These are phyloP conservation scores for Ctenochaetus hawaiiensis DNA, from an alignment of 2,797 vertebrate genomes.

Conservation along the genomic window DNA sequence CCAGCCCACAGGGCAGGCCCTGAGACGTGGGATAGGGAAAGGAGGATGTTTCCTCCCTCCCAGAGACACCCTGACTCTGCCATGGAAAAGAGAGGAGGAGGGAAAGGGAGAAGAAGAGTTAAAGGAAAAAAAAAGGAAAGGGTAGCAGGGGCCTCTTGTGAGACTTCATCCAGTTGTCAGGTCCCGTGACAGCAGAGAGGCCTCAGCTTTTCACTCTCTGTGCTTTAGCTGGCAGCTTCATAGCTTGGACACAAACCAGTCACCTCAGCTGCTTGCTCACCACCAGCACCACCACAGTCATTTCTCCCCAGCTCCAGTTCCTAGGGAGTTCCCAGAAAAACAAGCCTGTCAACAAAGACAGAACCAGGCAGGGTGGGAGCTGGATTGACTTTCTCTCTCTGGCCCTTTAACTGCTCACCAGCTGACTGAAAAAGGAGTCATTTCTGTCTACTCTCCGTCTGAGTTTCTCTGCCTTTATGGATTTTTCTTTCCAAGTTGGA, in stretches of 20 bases:
- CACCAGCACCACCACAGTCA: conserved; percentile 52
- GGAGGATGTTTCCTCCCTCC: conserved; percentile 44
- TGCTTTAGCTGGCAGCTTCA: conserved; percentile 60
- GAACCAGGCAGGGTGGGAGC: conserved; percentile 52
- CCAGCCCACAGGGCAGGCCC: conserved; percentile 59
- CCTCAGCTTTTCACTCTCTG: conserved; percentile 44
- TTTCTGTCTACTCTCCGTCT: conserved; percentile 47
- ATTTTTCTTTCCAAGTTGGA: conserved; percentile 42
- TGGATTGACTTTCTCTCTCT: conserved; percentile 48
- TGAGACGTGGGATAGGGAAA: conserved; percentile 39
- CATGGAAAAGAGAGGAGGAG: conserved; percentile 61
- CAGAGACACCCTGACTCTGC: conserved; percentile 53
- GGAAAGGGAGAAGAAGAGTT: conserved; percentile 20
- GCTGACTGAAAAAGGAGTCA: conserved; percentile 65
- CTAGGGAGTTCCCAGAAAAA: conserved; percentile 82
- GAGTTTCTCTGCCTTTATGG: conserved; percentile 47
- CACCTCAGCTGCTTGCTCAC: conserved; percentile 60
- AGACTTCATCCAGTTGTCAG: conserved; percentile 54
- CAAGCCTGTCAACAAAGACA: conserved; percentile 76
- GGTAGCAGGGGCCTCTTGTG: conserved; percentile 15
- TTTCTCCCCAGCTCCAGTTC: conserved; percentile 65
- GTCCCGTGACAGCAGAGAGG: conserved; percentile 53
- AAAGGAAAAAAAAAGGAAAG: neutral
- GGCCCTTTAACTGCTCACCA: conserved; percentile 72
- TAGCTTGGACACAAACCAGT: conserved; percentile 63